Conservation (phyloP, 92 coral and sea anemone species). For the Metridium senile region DNA sequence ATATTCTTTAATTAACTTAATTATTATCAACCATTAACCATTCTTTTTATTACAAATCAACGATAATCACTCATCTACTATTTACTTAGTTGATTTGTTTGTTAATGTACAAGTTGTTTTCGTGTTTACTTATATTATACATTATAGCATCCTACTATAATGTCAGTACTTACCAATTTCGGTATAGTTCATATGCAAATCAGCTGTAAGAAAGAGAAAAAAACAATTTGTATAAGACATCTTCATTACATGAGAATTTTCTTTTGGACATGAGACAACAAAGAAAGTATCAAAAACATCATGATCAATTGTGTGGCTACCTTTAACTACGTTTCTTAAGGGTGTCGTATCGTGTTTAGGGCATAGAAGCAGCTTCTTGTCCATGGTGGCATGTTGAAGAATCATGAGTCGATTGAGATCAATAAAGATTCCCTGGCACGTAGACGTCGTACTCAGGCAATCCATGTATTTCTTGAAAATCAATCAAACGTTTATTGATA, state of each 20-base stretch:
- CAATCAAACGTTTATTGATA: background rate
- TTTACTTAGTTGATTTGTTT: no score
- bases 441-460: background rate
- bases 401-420: conserved; percentile 37
- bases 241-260: no score
- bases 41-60: no score
- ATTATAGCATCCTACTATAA: background rate
- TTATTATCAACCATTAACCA: no score
- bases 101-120: no score
- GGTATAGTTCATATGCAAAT: background rate
- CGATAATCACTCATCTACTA: no score
- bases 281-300: background rate
- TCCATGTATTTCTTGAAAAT: conserved; percentile 5
- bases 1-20: no score
- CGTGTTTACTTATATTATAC: background rate
- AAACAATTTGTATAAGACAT: background rate
- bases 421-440: conserved; percentile 24
- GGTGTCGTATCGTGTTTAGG: background rate
- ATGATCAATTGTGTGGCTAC: background rate
- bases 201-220: background rate
- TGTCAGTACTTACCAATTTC: background rate
- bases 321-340: conserved; percentile 1
- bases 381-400: conserved; percentile 29
- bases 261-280: no score
- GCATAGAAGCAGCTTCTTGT: conserved; percentile 8